Percentiles rank a stretch among this genome's conserved stretches.
Conservation (phyloP, 2,797 vertebrate genomes). For the Ciconia nigra region DNA sequence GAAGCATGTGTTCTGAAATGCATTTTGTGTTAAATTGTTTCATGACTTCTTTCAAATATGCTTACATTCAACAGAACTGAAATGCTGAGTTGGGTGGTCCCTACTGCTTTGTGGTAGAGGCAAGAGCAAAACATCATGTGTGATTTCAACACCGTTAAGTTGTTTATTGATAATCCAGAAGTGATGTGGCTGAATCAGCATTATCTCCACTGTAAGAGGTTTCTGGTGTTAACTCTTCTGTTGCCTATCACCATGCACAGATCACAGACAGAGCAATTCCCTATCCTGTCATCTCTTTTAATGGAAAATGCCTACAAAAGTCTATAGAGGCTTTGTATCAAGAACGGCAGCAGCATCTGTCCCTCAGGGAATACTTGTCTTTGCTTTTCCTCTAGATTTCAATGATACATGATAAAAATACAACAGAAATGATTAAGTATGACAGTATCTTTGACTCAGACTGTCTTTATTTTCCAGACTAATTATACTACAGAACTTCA, state of each 20-base stretch:
- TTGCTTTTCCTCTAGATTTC: not conserved
- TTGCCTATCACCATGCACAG: not conserved
- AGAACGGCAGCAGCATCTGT: not conserved
- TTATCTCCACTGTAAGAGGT: not conserved
- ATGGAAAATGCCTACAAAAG: not conserved
- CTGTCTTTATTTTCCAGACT: not conserved
- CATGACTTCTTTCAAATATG: not conserved
- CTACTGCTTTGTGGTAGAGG: not conserved
- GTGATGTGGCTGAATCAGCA: not conserved
- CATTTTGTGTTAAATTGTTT: not conserved
- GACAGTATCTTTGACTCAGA: not conserved
- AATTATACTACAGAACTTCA: not conserved
- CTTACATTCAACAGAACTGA: not conserved
- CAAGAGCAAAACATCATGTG: not conserved
- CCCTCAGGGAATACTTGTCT: not conserved
- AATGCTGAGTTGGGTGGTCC: not conserved
- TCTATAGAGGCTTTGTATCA: not conserved
- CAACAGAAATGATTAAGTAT: not conserved
- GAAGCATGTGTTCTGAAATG: not conserved
- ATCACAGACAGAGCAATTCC: not conserved
- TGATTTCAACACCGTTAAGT: not conserved
- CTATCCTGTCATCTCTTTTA: not conserved
- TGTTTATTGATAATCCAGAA: not conserved
- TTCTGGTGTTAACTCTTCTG: not conserved
- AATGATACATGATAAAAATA: not conserved